Evolutionary conservation across 2,888 invertebrate genomes (phyloP).

Genomic region (Andrena camellia): DNA sequence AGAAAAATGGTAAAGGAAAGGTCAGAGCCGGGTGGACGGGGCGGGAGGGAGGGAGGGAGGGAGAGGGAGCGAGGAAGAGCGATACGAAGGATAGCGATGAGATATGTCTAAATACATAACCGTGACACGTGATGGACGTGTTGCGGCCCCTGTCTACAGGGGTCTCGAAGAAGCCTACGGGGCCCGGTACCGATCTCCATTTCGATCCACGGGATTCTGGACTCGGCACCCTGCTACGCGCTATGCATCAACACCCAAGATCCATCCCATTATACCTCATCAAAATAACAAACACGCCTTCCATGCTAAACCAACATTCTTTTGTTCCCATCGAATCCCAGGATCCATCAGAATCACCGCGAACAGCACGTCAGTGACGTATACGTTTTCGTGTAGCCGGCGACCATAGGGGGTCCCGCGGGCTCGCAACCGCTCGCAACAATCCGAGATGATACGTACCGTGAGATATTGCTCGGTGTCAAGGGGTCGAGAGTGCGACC

Average conservation of each 20-base stretch:
- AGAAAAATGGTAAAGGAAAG: slow-evolving; percentile 53
- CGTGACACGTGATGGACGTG: slow-evolving; percentile 84
- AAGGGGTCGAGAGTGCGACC: slow-evolving; percentile 45
- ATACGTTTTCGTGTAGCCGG: slow-evolving; percentile 55
- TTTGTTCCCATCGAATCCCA: slow-evolving; percentile 79
- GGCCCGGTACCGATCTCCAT: slow-evolving; percentile 61
- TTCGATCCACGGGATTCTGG: slow-evolving; percentile 73
- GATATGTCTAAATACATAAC: slow-evolving; percentile 84
- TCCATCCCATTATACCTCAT: slow-evolving; percentile 84
- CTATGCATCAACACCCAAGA: slow-evolving; percentile 85
- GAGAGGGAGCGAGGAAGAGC: slow-evolving; percentile 56
- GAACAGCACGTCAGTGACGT: slow-evolving; percentile 65
- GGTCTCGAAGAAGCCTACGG: slow-evolving; percentile 69
- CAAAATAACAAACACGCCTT: slow-evolving; percentile 84
- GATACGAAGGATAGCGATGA: slow-evolving; percentile 75
- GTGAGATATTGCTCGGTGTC: slow-evolving; percentile 64
- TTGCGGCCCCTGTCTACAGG: slow-evolving; percentile 82
- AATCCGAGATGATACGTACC: slow-evolving; percentile 52
- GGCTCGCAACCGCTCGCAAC: slow-evolving; percentile 36
- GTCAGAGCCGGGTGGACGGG: slow-evolving; percentile 23
- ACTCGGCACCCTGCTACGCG: slow-evolving; percentile 83
- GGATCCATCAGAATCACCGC: slow-evolving; percentile 83
- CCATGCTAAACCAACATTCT: slow-evolving; percentile 83
- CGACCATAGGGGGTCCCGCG: slow-evolving; percentile 51
- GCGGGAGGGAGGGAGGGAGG: slow-evolving; percentile 52